These are phyloP conservation scores for Mustela erminea DNA, from an alignment of 2,797 vertebrate genomes.

Conservation along the genomic window DNA sequence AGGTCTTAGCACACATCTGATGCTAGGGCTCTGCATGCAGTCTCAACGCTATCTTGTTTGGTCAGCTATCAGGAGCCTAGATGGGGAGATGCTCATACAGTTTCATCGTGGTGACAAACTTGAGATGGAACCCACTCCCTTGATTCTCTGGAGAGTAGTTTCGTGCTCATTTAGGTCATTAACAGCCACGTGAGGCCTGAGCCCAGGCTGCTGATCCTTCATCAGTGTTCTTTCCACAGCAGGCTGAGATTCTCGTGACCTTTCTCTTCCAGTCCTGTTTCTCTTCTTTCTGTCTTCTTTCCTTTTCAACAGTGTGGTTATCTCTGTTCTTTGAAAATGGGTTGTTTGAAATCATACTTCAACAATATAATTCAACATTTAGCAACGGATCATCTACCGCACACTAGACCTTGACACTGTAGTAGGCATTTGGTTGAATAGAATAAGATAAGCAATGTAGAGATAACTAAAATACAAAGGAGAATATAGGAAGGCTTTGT, in stretches of 20 bases:
- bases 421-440: background rate
- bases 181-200: background rate
- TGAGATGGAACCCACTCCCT: background rate
- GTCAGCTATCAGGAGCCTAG: background rate
- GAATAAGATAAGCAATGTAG: background rate
- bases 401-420: background rate
- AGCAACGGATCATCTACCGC: background rate
- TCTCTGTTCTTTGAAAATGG: constrained; percentile 13
- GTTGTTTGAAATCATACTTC: constrained; percentile 29
- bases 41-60: background rate
- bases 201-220: background rate
- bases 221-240: background rate
- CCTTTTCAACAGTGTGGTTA: background rate
- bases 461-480: constrained; percentile 6
- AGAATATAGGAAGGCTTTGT: background rate
- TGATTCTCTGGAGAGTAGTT: background rate
- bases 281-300: background rate
- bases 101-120: background rate
- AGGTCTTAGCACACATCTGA: background rate
- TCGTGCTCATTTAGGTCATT: background rate
- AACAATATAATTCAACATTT: background rate
- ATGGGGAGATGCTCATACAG: background rate
- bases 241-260: background rate
- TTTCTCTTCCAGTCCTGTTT: background rate
- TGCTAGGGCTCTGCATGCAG: background rate